Evolutionary conservation across 1,140 invertebrate genomes (phyloP).

Genomic region (Aricia agestis): DNA sequence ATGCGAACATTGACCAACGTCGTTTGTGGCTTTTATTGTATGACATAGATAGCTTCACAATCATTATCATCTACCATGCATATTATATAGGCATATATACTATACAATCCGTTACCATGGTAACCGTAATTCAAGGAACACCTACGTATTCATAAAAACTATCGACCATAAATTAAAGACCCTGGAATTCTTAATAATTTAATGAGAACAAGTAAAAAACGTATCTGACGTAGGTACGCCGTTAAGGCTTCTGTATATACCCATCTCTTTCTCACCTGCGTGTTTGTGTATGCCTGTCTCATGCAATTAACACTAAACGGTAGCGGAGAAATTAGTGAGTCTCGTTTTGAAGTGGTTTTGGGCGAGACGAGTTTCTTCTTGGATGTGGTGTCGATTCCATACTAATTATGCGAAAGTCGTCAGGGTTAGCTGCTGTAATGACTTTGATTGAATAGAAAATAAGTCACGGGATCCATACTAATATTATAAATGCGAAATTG

Average conservation of each 20-base stretch:
- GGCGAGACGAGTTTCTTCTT: not conserved
- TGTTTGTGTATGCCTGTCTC: slow-evolving; percentile 40
- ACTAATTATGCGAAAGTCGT: too few species aligned
- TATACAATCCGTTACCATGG: not conserved
- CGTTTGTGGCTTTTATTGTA: too few species aligned
- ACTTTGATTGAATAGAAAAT: too few species aligned
- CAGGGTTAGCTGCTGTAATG: too few species aligned
- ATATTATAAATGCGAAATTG: too few species aligned
- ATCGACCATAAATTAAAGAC: not conserved
- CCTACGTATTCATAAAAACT: not conserved
- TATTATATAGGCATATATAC: too few species aligned
- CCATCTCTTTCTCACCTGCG: slow-evolving; percentile 28
- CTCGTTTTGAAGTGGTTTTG: slow-evolving; percentile 35
- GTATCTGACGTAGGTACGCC: not conserved
- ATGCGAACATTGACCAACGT: too few species aligned
- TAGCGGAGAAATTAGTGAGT: slow-evolving; percentile 68
- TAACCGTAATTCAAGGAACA: not conserved
- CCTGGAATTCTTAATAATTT: slow-evolving; percentile 9
- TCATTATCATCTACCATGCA: too few species aligned
- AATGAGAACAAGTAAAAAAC: slow-evolving; percentile 4
- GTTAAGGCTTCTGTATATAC: slow-evolving; percentile 17
- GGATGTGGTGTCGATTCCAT: not conserved
- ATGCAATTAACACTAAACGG: slow-evolving; percentile 66
- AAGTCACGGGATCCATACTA: too few species aligned
- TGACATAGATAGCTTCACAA: too few species aligned